Evolutionary conservation across 2,888 invertebrate species (phyloP).

Genomic region (Andrena fulva): DNA sequence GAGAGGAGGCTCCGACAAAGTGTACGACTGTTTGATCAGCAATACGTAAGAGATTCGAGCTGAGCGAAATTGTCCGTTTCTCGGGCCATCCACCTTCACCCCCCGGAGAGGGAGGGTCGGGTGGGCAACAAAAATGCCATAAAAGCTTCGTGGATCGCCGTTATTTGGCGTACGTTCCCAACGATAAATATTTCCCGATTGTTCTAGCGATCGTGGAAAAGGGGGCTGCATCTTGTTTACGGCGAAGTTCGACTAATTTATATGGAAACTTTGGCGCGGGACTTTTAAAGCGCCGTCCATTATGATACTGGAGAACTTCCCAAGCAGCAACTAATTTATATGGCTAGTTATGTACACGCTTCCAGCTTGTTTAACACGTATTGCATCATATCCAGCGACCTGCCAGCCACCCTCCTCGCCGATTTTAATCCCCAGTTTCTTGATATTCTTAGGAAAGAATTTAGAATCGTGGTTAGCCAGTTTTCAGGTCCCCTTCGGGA

Average conservation of each 20-base stretch:
- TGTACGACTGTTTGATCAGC: constrained; percentile 56
- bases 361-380: constrained; percentile 26
- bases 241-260: constrained; percentile 44
- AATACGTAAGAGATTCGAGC: constrained; percentile 43
- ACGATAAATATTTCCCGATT: constrained; percentile 45
- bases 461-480: background rate
- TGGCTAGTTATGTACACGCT: constrained; percentile 16
- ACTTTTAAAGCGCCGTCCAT: constrained; percentile 54
- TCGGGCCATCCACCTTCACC: constrained; percentile 11
- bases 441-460: background rate
- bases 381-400: background rate
- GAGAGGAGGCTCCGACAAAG: constrained; percentile 24
- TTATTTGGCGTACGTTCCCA: constrained; percentile 28
- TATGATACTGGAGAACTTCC: constrained; percentile 46
- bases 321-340: constrained; percentile 50
- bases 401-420: background rate
- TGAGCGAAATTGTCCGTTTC: constrained; percentile 29
- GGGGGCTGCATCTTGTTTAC: constrained; percentile 55
- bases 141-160: constrained; percentile 35
- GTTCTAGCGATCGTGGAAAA: constrained; percentile 32
- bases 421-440: background rate
- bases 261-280: constrained; percentile 37
- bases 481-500: background rate
- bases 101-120: background rate
- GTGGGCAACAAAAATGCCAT: constrained; percentile 34